Percentiles rank a stretch among this genome's conserved stretches.
Evolutionary conservation across 2,888 invertebrate species (phyloP).

Genomic region (Steromphala cineraria): DNA sequence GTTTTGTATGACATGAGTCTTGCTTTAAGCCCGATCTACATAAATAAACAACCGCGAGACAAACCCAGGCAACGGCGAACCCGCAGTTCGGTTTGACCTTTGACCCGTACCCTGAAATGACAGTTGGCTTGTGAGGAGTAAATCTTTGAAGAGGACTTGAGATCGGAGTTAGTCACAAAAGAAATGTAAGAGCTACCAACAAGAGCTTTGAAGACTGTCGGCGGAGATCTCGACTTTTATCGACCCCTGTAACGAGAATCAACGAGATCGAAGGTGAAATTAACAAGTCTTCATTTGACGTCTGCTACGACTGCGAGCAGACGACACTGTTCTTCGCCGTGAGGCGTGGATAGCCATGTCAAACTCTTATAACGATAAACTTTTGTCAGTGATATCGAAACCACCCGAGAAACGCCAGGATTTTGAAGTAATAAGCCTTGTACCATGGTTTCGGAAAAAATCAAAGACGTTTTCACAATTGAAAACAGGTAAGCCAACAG

Average conservation of each 20-base stretch:
- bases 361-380: slow-evolving; percentile 51
- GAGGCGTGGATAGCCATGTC: slow-evolving; percentile 34
- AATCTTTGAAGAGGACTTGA: neutral
- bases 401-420: slow-evolving; percentile 60
- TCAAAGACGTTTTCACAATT: slow-evolving; percentile 61
- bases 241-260: neutral
- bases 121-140: neutral
- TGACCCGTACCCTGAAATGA: neutral
- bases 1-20: neutral
- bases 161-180: neutral
- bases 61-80: neutral
- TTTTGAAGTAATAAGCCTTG: slow-evolving; percentile 62
- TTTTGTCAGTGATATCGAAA: slow-evolving; percentile 62
- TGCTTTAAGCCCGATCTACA: neutral
- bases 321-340: neutral
- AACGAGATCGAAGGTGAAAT: neutral
- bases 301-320: neutral
- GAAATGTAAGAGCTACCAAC: neutral
- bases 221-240: neutral
- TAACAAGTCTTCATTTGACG: neutral
- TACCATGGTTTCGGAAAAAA: slow-evolving; percentile 68
- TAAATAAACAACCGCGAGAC: neutral
- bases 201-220: neutral
- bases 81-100: neutral
- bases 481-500: slow-evolving; percentile 59